Base-by-base conservation (phyloP, 1,140 invertebrate genomes). In the Philaenus spumarius region DNA sequence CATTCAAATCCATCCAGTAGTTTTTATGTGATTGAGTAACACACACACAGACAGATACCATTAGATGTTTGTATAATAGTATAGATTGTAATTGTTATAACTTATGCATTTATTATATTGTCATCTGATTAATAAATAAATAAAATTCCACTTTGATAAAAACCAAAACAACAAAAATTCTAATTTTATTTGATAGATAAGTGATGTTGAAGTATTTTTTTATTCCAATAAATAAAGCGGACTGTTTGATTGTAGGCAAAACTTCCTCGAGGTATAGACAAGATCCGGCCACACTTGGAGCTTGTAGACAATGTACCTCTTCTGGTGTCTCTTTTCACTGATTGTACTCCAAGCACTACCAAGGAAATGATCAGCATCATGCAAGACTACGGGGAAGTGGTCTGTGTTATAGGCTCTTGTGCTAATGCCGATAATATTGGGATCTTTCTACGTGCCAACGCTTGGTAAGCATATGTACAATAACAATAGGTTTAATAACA, bases 271-370 rank as follows among this genome's bases (percentile, higher is more conserved):
- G 96, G 96, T 26, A 98, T 98, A 62, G 91, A 97, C 66, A 95
- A 97, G 73, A 97, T 98, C 61, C 80, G 94, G 20, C 94, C 95
- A 0, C 96, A 98, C 73, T 82, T 98, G 55, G 89, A 95, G 71
- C 80, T 89, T 64, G 91, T 98, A 62, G 96, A 98, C 71, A 98
- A 98, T 77, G 95, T 98, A 34, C 96, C 96, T 1, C 74, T 98
- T 11, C 78, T 97, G 40, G 95, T 98, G 1, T 97, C 94, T 0
- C 77, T 98, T 1, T 98, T 98, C 69, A 98, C 95, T 1, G 96
- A 98, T 73, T 98, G 95, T 74, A 95, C 88, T 5, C 83, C 93
- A 9, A 76, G 84, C 67, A 90, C 89, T 0, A 94, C 92, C 0
- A 77, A 82, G 15, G 87, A 92, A 72, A 97, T 97, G 94, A 79